These are phyloP conservation scores for Xenopus laevis DNA, from an alignment of 2,113 vertebrate genomes.

Conservation along the genomic window DNA sequence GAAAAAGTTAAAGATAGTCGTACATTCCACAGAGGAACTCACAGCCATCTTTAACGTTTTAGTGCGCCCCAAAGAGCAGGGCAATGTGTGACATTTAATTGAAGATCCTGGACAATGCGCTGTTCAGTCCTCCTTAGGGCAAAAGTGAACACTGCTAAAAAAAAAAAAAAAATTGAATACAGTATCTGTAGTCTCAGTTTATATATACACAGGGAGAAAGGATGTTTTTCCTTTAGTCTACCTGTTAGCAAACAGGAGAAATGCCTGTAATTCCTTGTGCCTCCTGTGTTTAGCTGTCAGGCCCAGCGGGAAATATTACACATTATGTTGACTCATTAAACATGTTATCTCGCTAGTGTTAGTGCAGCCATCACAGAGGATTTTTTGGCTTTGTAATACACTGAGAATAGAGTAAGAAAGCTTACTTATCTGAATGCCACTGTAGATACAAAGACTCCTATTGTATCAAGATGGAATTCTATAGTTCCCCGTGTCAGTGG, in stretches of 20 bases:
- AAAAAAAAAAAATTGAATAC: too few species aligned
- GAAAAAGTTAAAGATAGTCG: too few species aligned
- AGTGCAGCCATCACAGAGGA: constrained; percentile 27
- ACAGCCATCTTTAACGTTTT: too few species aligned
- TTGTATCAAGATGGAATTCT: constrained; percentile 45
- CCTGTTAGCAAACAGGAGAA: neutral
- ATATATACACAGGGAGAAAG: too few species aligned
- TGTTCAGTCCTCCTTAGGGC: too few species aligned
- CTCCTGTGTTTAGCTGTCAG: constrained; percentile 6
- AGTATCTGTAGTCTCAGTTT: too few species aligned
- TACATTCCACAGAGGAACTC: too few species aligned
- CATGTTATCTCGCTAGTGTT: constrained; percentile 27
- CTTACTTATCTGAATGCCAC: constrained; percentile 15
- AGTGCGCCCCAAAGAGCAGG: too few species aligned
- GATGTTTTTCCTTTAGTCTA: too few species aligned
- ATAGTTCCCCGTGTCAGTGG: constrained; percentile 35
- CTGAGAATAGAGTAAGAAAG: constrained; percentile 29
- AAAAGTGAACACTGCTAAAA: too few species aligned
- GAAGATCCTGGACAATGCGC: too few species aligned
- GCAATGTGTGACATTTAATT: too few species aligned
- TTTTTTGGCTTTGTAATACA: constrained; percentile 28
- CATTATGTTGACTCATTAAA: constrained; percentile 13
- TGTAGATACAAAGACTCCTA: constrained; percentile 38
- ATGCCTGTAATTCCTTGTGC: neutral
- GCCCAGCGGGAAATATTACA: constrained; percentile 14